Percentiles rank a stretch among this genome's conserved stretches.
Evolutionary conservation across 2,888 invertebrate species (phyloP).

Genomic region (Galerucella calmariensis): DNA sequence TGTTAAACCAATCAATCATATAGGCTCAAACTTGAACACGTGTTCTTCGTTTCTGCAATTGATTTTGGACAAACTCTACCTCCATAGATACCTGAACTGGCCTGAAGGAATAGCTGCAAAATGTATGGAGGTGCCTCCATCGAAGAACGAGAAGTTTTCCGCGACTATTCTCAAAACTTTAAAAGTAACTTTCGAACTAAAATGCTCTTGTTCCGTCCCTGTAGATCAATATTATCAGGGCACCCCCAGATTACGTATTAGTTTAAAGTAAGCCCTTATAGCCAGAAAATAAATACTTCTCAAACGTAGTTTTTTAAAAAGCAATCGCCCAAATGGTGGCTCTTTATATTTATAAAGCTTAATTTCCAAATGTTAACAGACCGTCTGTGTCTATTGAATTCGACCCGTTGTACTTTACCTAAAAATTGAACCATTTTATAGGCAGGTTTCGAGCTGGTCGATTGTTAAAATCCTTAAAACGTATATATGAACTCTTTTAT

Average conservation of each 20-base stretch:
- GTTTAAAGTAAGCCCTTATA: constrained; percentile 49
- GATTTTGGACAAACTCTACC: too few species aligned
- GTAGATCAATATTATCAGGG: constrained; percentile 19
- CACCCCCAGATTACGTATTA: constrained; percentile 46
- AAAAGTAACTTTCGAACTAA: neutral
- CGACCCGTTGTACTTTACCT: constrained; percentile 36
- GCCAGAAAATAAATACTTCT: constrained; percentile 47
- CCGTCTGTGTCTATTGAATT: constrained; percentile 32
- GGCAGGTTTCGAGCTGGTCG: constrained; percentile 33
- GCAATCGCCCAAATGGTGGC: constrained; percentile 27
- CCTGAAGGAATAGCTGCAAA: too few species aligned
- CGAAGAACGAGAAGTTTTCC: too few species aligned
- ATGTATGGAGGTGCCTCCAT: too few species aligned
- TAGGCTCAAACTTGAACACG: too few species aligned
- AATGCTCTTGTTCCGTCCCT: neutral
- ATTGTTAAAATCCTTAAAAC: constrained; percentile 48
- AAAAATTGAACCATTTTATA: constrained; percentile 30
- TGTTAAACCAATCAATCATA: too few species aligned
- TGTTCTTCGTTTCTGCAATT: too few species aligned
- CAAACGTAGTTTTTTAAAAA: constrained; percentile 46
- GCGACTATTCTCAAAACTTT: too few species aligned
- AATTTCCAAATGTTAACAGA: constrained; percentile 26
- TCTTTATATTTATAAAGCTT: constrained; percentile 39
- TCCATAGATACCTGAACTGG: too few species aligned
- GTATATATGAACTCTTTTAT: constrained; percentile 49